A percentile compares a stretch with the other conserved stretches of the same genome.
phyloP scores from a whole-genome alignment of 1,140 invertebrate species.

The Drosophila kepulauana region DNA sequence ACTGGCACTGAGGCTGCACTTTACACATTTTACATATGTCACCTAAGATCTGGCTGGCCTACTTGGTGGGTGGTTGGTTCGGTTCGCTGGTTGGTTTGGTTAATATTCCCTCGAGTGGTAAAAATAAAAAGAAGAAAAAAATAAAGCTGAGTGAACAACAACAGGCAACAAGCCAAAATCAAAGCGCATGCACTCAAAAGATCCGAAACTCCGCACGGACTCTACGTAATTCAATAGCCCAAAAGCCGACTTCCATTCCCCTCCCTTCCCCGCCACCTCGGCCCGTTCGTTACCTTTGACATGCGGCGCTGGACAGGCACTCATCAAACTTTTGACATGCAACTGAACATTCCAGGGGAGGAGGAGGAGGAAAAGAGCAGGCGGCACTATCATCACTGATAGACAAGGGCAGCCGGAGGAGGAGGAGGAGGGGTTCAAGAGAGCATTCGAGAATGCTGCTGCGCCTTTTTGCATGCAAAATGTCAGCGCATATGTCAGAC shows the following conservation, averaged over 20 bases:
- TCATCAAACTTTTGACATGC: slow-evolving; percentile 81
- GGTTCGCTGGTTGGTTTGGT: slow-evolving; percentile 19
- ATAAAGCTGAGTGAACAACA: slow-evolving; percentile 27
- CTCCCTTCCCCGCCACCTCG: slow-evolving; percentile 1
- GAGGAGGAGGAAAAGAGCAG: slow-evolving; percentile 3
- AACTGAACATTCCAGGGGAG: slow-evolving; percentile 39
- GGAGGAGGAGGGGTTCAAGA: slow-evolving; percentile 13
- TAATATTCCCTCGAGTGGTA: slow-evolving; percentile 65
- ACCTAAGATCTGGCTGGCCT: slow-evolving; percentile 38
- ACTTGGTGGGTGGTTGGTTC: slow-evolving; percentile 23
- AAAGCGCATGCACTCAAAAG: slow-evolving; percentile 81
- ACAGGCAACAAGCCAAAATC: slow-evolving; percentile 58
- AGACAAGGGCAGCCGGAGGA: background rate
- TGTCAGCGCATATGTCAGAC: slow-evolving; percentile 81
- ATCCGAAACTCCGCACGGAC: slow-evolving; percentile 54
- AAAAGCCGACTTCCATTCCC: slow-evolving; percentile 51
- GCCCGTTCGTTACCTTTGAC: slow-evolving; percentile 63
- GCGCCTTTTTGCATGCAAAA: slow-evolving; percentile 83
- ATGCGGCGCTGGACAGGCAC: slow-evolving; percentile 74
- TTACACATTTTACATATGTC: slow-evolving; percentile 84
- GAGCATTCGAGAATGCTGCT: slow-evolving; percentile 53
- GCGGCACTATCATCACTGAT: slow-evolving; percentile 3
- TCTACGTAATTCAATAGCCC: slow-evolving; percentile 80
- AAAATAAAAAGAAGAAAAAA: slow-evolving; percentile 32
- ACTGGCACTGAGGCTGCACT: slow-evolving; percentile 72